phyloP scores from a whole-genome alignment of 2,113 vertebrate species.

The Quiscalus mexicanus region DNA sequence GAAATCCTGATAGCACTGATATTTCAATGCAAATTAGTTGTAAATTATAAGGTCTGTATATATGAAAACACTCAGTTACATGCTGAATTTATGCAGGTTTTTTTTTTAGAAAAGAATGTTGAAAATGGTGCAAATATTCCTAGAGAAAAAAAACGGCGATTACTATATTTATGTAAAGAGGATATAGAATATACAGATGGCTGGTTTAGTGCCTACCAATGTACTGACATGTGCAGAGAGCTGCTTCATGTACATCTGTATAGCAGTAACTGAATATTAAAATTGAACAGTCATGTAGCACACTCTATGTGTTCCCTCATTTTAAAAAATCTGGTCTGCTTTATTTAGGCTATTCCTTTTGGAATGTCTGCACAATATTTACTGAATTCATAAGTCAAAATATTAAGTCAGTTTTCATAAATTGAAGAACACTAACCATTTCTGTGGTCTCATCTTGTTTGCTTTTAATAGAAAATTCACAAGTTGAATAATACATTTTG shows the following conservation, averaged over 20 bases:
- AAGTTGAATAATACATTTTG: neutral
- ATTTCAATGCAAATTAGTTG: neutral
- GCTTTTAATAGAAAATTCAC: neutral
- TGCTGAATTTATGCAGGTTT: neutral
- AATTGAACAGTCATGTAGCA: neutral
- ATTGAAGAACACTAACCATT: neutral
- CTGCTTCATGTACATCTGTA: neutral
- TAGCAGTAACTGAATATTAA: neutral
- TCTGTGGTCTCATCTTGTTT: neutral
- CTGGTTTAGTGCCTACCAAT: neutral
- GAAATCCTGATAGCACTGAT: neutral
- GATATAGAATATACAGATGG: neutral
- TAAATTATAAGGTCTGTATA: neutral
- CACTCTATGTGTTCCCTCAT: neutral
- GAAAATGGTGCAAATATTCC: neutral
- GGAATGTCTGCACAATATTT: neutral
- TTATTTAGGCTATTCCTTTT: neutral
- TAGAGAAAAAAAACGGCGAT: neutral
- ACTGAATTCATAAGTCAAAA: conserved; percentile 10
- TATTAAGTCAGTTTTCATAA: conserved; percentile 13
- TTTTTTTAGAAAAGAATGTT: neutral
- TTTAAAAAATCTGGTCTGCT: neutral
- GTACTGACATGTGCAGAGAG: neutral
- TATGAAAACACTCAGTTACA: neutral
- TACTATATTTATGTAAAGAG: neutral